Evolutionary conservation across 2,888 invertebrate species (phyloP), one percentile per base, ranked within the genome.

Genomic region (Eilema caniola): DNA sequence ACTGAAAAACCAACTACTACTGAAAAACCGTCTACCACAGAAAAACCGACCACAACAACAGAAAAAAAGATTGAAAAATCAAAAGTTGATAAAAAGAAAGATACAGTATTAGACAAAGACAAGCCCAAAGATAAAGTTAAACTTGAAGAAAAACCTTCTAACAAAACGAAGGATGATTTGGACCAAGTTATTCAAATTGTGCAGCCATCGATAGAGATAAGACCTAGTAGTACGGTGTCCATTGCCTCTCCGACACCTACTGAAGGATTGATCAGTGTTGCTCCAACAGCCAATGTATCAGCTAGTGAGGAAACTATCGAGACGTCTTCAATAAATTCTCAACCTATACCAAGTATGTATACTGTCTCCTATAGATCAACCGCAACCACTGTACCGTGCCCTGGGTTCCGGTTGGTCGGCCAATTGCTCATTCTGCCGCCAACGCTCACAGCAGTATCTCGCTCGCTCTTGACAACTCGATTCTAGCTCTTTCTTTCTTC

Each of bases 61-160:
- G 82, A 82, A 62, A 82, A 82, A 56, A 83, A 77, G 75, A 77
- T 88, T 10, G 67, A 85, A 0, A 92, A 93, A 79, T 75, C 82
- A 8, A 91, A 93, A 11, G 88, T 88, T 71, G 93, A 94, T 11
- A 94, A 94, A 75, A 93, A 94, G 70, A 93, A 93, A 86, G 93
- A 93, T 0, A 82, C 83, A 3, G 72, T 82, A 2, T 66, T 63
- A 2, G 93, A 93, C 2, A 94, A 93, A 79, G 91, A 92, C 1
- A 81, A 80, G n/a, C 10, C 10, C 10, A 91, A 90, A 79, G 83
- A 83, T n/a, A 92, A 89, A 86, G 85, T 90, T 14, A 91, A 90
- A 76, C 71, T 84, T 7, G 92, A 92, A 33, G 84, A 89, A 0
- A 92, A 87, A 71, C 85, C 82, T 59, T 84, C 80, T 20, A 90